Base-by-base conservation (phyloP, 2,888 invertebrate species). In the Trichogramma evanescens region DNA sequence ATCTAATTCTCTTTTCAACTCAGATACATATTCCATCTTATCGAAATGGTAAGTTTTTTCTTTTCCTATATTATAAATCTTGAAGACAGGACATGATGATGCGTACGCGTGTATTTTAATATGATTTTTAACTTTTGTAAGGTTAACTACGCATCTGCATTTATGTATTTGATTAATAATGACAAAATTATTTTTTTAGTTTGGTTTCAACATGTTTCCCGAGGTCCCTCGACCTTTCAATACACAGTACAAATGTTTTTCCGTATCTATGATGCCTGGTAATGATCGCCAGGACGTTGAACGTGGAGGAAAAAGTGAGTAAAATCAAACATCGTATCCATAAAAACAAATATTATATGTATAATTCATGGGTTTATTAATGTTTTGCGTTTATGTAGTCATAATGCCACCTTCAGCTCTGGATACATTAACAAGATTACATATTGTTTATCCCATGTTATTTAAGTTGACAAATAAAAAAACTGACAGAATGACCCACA, bases 361-460 rank as follows among this genome's bases (percentile, higher is more conserved):
- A 46, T 6, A 26, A 40, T 56, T 7, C 50, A 53, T 54, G 38
- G 51, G 61, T 44, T 6, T 51, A 42, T 39, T 7, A n/a, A 42
- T 52, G 46, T 38, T 49, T 66, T 63, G 57, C 26, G 58, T 72
- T 86, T 56, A 2, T 26, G 26, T 80, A 95, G 95, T 98, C 71
- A 96, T 98, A 50, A 95, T 98, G 94, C 97, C 98, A 6, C 95
- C 96, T 0, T 96, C 96, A 49, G 96, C 96, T 0, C 78, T 98
- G 68, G 97, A 98, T 73, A 89, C 90, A 66, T 82, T 98, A 6
- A 95, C 95, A 4, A 84, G 95, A 62, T 81, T 95, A 38, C 97
- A 97, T 78, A 95, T 98, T 65, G 94, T 91, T 73, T 99, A 98
- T 75, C 99, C 99, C 0, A 99, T 99, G 98, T 83, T 99, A 61